Evolutionary conservation across 30 jellyfish, hydroid and myxozoan species (phyloP).

Genomic region (Pseudorhiza aurosa): DNA sequence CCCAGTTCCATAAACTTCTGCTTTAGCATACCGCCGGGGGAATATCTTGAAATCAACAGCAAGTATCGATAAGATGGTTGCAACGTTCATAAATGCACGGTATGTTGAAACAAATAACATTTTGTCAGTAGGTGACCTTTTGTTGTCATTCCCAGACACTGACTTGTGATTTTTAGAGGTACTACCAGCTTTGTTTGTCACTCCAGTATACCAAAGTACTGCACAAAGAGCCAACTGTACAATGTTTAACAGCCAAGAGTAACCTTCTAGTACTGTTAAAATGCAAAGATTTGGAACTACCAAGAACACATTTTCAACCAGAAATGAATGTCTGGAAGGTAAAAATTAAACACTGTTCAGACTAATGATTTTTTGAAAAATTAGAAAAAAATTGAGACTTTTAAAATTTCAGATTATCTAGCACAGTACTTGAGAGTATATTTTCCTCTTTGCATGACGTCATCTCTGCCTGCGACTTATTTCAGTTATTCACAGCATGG

Average conservation of each 20-base stretch:
- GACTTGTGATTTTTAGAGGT: background rate
- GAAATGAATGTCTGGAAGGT: conserved; percentile 14
- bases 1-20: conserved; percentile 91
- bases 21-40: conserved; percentile 92
- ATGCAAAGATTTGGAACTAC: conserved; percentile 39
- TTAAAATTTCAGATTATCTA: no score
- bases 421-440: no score
- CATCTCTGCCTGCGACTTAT: no score
- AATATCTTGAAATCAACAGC: conserved; percentile 93
- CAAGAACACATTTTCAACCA: conserved; percentile 33
- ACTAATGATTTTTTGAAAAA: no score
- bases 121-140: background rate
- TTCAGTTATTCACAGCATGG: no score
- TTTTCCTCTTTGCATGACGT: no score
- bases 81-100: conserved; percentile 74
- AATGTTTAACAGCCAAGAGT: conserved; percentile 2
- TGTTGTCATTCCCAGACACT: background rate
- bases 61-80: conserved; percentile 79
- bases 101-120: conserved; percentile 45
- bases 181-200: background rate
- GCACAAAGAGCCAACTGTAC: conserved; percentile 3
- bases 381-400: no score
- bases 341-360: background rate
- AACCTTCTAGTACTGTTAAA: conserved; percentile 31
- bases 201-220: background rate